phyloP scores from a whole-genome alignment of 2,113 vertebrate genomes.

The Coreoperca whiteheadi region DNA sequence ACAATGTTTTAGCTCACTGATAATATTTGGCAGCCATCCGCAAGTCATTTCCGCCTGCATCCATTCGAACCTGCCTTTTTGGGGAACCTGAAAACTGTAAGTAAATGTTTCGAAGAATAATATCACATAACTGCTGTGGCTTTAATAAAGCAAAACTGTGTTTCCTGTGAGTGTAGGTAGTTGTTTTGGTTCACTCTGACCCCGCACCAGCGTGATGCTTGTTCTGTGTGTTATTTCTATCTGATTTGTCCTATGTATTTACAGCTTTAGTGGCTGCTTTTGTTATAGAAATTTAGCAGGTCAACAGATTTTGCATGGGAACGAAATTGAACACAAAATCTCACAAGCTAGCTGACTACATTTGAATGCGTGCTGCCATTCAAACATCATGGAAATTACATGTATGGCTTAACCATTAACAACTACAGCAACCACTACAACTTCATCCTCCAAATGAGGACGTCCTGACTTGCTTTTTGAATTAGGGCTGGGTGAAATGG shows the following conservation, averaged over 20 bases:
- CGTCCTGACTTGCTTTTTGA: not conserved
- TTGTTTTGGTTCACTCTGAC: not conserved
- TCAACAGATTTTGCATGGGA: not conserved
- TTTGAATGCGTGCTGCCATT: not conserved
- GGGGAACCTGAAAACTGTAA: conserved; percentile 44
- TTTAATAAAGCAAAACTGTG: not conserved
- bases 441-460: not conserved
- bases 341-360: not conserved
- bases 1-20: not conserved
- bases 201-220: not conserved
- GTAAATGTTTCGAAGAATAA: conserved; percentile 6
- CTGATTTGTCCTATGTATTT: not conserved
- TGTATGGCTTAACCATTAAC: not conserved
- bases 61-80: not conserved
- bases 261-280: not conserved
- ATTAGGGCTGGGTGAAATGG: not conserved
- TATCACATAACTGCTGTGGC: not conserved
- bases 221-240: not conserved
- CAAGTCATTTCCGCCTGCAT: not conserved
- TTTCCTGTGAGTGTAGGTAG: not conserved
- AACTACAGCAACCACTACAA: not conserved
- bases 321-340: not conserved
- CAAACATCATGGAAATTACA: not conserved
- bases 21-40: not conserved
- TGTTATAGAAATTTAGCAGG: not conserved